Evolutionary conservation across 1,140 invertebrate genomes (phyloP).

Genomic region (Ladona fulva): DNA sequence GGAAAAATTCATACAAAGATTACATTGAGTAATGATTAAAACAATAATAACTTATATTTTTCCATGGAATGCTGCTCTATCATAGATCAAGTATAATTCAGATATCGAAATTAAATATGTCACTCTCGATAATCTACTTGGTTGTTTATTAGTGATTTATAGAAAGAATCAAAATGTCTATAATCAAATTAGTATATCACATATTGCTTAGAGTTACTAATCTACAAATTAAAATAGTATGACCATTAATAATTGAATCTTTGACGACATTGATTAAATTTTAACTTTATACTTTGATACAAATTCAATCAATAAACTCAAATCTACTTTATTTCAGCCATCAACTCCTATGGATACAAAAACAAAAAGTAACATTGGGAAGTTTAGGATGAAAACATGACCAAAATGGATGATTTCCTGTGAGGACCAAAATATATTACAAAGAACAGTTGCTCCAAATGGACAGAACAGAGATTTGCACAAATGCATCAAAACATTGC

Average conservation of each 20-base stretch:
- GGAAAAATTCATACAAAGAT: no score
- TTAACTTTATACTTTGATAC: not conserved
- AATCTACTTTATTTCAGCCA: conserved; percentile 46
- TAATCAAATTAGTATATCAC: not conserved
- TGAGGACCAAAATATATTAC: conserved; percentile 14
- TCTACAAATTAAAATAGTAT: no score
- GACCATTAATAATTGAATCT: no score
- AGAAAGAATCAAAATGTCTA: not conserved
- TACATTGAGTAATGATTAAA: no score
- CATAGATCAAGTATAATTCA: no score
- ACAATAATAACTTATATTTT: no score
- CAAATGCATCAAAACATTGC: not conserved
- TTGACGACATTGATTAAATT: no score
- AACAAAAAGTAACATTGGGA: conserved; percentile 30
- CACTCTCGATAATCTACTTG: no score
- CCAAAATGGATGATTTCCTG: not conserved
- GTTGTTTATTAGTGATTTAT: no score
- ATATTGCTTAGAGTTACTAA: no score
- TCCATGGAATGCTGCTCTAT: no score
- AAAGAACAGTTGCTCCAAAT: not conserved
- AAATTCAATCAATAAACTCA: not conserved
- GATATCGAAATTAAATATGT: no score
- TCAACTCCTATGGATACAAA: conserved; percentile 65
- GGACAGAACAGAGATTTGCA: not conserved
- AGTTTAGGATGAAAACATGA: conserved; percentile 14